Evolutionary conservation across 2,888 invertebrate genomes (phyloP).

Genomic region (Idaea aversata): DNA sequence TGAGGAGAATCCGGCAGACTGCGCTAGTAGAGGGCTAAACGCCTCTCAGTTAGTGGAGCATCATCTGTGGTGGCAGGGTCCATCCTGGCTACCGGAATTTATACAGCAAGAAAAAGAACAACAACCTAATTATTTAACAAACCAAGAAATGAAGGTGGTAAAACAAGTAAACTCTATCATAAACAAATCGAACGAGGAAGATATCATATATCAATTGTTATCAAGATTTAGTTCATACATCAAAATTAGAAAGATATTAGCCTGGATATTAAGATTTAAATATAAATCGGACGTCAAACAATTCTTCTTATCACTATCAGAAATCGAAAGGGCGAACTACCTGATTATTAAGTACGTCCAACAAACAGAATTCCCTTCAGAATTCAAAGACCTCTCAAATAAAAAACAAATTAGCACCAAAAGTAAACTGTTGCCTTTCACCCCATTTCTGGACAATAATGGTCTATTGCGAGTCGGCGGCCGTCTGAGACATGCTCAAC

Average conservation of each 20-base stretch:
- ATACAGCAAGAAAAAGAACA: neutral
- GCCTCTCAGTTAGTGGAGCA: neutral
- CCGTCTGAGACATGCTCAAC: conserved; percentile 11
- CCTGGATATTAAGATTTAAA: conserved; percentile 13
- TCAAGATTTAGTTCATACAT: conserved; percentile 14
- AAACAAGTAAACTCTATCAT: neutral
- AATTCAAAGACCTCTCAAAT: conserved; percentile 18
- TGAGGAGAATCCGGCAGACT: conserved; percentile 9
- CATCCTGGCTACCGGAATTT: neutral
- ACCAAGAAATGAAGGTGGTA: neutral
- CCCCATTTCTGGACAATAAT: conserved; percentile 21
- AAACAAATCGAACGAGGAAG: conserved; percentile 5
- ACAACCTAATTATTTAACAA: neutral
- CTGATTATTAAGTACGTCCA: conserved; percentile 22
- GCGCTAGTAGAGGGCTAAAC: conserved; percentile 10
- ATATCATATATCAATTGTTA: conserved; percentile 7
- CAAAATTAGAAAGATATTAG: conserved; percentile 9
- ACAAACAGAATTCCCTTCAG: conserved; percentile 14
- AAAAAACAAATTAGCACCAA: conserved; percentile 11
- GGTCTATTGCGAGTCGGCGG: conserved; percentile 20
- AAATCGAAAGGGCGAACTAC: conserved; percentile 14
- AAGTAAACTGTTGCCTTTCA: conserved; percentile 17
- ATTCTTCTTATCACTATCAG: conserved; percentile 9
- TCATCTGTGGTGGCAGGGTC: neutral
- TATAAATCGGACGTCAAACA: conserved; percentile 7